phyloP scores from a whole-genome alignment of 2,113 vertebrate genomes.

The Sebastes fasciatus region DNA sequence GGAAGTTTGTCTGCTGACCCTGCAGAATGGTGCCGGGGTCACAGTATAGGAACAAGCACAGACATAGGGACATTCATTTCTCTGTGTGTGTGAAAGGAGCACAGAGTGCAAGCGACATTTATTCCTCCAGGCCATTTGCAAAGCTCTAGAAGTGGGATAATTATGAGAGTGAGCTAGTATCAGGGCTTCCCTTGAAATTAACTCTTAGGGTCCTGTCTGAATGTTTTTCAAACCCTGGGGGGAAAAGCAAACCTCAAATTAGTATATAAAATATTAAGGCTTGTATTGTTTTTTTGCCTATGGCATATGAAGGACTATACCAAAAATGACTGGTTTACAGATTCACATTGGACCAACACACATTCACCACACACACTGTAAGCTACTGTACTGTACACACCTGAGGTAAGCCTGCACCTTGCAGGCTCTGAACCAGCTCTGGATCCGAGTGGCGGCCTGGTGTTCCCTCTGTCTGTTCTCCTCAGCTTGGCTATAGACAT shows the following conservation, averaged over 20 bases:
- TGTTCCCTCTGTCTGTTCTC: conserved; percentile 81
- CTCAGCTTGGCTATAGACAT: conserved; percentile 82
- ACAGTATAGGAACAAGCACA: conserved; percentile 65
- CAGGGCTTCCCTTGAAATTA: conserved; percentile 67
- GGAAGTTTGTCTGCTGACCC: conserved; percentile 87
- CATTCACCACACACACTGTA: not conserved
- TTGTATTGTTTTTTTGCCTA: conserved; percentile 7
- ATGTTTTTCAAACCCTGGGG: conserved; percentile 39
- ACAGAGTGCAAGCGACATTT: conserved; percentile 70
- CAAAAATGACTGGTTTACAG: conserved; percentile 3
- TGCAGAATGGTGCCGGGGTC: conserved; percentile 84
- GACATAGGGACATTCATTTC: conserved; percentile 71
- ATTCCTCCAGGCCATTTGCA: conserved; percentile 78
- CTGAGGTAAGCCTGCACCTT: conserved; percentile 87
- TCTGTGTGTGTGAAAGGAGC: conserved; percentile 67
- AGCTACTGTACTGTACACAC: conserved; percentile 71
- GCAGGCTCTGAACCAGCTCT: conserved; percentile 92
- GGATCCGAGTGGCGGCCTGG: conserved; percentile 87
- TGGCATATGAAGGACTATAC: conserved; percentile 14
- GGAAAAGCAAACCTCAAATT: conserved; percentile 32
- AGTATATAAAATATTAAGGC: conserved; percentile 41
- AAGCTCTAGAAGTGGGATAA: conserved; percentile 72
- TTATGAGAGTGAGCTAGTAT: conserved; percentile 68
- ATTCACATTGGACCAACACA: conserved; percentile 1
- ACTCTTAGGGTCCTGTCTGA: conserved; percentile 37